These are phyloP conservation scores for Megaustenia siamemsis DNA, from an alignment of 2,888 invertebrate species.

Conservation along the genomic window DNA sequence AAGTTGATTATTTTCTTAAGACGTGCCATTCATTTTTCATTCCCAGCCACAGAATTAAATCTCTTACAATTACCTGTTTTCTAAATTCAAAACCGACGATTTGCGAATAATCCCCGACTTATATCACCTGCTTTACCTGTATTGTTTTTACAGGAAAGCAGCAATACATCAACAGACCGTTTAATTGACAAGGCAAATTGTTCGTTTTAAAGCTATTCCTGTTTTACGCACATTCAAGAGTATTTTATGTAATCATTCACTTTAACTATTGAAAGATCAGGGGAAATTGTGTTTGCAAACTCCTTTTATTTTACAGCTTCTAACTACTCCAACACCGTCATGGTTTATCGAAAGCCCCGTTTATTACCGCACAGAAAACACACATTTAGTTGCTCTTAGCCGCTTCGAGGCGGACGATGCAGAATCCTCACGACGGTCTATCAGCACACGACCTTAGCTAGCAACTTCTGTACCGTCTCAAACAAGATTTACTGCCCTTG, in stretches of 20 bases:
- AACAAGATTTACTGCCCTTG: background rate
- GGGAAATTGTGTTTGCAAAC: background rate
- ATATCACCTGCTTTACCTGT: background rate
- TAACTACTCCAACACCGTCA: no score
- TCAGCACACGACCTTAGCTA: background rate
- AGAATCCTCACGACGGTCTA: background rate
- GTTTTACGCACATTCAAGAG: background rate
- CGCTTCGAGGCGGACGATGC: background rate
- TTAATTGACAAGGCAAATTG: conserved; percentile 22
- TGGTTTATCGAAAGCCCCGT: background rate
- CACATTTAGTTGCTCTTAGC: background rate
- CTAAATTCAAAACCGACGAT: background rate
- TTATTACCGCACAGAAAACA: conserved; percentile 13
- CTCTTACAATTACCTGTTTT: background rate
- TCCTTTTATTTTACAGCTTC: background rate
- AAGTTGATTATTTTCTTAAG: background rate
- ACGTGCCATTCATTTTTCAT: background rate
- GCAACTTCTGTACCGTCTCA: background rate
- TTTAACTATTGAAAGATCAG: background rate
- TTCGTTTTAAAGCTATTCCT: background rate
- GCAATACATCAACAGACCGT: background rate
- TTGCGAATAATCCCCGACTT: background rate
- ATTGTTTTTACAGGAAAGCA: background rate
- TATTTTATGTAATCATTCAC: conserved; percentile 1
- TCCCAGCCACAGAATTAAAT: background rate